A percentile compares a stretch with the other conserved stretches of the same genome.
Evolutionary conservation across 2,797 vertebrate genomes (phyloP).

Genomic region (Natrix natrix): DNA sequence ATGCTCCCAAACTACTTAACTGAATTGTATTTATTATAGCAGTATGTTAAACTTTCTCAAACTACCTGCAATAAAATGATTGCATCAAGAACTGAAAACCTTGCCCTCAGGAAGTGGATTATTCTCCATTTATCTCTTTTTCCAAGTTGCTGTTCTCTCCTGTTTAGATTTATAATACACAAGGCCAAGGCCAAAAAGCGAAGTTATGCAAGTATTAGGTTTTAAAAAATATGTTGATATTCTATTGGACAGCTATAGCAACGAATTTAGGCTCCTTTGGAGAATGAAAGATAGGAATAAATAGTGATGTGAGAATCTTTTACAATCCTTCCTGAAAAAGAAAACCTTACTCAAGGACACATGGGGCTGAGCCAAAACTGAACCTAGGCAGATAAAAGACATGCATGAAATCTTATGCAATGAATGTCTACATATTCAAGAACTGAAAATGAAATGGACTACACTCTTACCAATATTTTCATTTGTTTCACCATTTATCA

Average conservation of each 20-base stretch:
- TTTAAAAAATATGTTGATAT: background rate
- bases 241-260: background rate
- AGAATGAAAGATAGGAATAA: background rate
- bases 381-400: background rate
- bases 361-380: background rate
- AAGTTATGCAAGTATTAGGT: background rate
- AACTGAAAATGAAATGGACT: background rate
- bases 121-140: background rate
- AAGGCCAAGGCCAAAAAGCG: background rate
- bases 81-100: background rate
- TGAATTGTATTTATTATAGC: background rate
- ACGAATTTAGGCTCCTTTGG: background rate
- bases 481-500: slow-evolving; percentile 91
- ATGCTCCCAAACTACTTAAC: background rate
- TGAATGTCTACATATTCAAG: background rate
- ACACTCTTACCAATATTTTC: slow-evolving; percentile 89
- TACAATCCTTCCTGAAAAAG: background rate
- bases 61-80: background rate
- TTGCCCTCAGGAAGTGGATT: background rate
- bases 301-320: background rate
- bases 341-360: background rate
- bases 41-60: background rate
- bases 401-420: background rate
- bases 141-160: background rate
- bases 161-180: background rate